A percentile compares a stretch with the other conserved stretches of the same genome.
Conservation (phyloP, 2,113 vertebrate genomes). For the Genyomyrus donnyi region DNA sequence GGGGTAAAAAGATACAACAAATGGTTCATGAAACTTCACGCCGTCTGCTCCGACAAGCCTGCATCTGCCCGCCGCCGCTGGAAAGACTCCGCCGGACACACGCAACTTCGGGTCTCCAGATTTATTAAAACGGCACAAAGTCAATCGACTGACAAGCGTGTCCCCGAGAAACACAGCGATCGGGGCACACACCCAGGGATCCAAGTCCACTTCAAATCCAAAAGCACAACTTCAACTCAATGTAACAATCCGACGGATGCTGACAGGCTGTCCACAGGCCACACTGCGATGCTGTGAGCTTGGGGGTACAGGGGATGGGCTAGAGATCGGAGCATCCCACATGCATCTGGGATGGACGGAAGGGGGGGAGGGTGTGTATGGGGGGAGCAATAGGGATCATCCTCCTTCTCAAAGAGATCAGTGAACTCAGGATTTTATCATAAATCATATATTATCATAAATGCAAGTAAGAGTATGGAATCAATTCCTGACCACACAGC, state of each 20-base stretch:
- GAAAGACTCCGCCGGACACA: not conserved
- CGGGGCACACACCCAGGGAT: not conserved
- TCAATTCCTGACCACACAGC: not conserved
- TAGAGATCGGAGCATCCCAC: not conserved
- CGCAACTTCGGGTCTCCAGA: not conserved
- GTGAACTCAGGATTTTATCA: not conserved
- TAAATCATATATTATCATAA: not conserved
- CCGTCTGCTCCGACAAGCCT: not conserved
- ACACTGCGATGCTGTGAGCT: not conserved
- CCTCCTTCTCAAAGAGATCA: not conserved
- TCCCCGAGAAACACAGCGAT: not conserved
- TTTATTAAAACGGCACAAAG: slow-evolving; percentile 4
- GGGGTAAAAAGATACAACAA: no score
- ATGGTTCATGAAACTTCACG: not conserved
- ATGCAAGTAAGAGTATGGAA: not conserved
- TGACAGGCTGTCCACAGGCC: not conserved
- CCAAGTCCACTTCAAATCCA: not conserved
- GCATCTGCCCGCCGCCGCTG: not conserved
- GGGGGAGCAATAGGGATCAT: not conserved
- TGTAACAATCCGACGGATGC: not conserved
- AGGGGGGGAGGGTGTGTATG: not conserved
- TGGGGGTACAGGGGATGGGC: not conserved
- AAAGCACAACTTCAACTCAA: not conserved
- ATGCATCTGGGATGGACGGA: not conserved
- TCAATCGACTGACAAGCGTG: not conserved